Evolutionary conservation across 2,113 vertebrate species (phyloP), one percentile per base, ranked within the genome.

Genomic region (Aix galericulata): DNA sequence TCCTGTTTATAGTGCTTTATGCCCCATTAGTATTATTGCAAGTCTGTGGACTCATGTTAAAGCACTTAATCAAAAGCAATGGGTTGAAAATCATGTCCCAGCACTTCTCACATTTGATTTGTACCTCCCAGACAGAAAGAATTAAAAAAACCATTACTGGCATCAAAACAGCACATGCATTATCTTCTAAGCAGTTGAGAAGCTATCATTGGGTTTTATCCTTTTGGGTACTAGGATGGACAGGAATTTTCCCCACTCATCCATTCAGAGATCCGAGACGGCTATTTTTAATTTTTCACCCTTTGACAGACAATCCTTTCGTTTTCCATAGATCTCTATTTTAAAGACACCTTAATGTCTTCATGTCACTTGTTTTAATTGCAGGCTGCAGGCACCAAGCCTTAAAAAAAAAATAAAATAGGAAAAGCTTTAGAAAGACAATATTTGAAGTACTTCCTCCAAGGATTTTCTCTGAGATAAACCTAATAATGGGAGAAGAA

Each of bases 61-160:
- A 98, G 99, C 99, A 99, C 99, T 99, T 99, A 99, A 99, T 99
- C 99, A 99, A 99, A 99, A 98, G 99, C 99, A 99, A 99, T 99
- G 99, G 99, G 98, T 99, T 99, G 99, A 99, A 99, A 99, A 99
- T 99, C 99, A 99, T 99, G 99, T 99, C 98, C 98, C 98, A 98
- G 97, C 96, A 95, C 97, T 98, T 98, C 98, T 99, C 99, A 98
- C 98, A 98, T 99, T 98, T 99, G 99, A 99, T 99, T 99, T 98
- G 98, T 99, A 99, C 98, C 98, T 99, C 98, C 98, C 98, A 99
- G 99, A 99, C 98, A 99, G 98, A 97, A 98, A 97, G 97, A 97
- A 98, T 98, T 97, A 97, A 98, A 98, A 98, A 98, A 98, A 97
- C 98, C 98, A 98, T 99, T 98, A 98, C 98, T 96, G 97, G 95